Conservation (phyloP, 2,888 invertebrate species). For the Malthinus seriepunctatus region DNA sequence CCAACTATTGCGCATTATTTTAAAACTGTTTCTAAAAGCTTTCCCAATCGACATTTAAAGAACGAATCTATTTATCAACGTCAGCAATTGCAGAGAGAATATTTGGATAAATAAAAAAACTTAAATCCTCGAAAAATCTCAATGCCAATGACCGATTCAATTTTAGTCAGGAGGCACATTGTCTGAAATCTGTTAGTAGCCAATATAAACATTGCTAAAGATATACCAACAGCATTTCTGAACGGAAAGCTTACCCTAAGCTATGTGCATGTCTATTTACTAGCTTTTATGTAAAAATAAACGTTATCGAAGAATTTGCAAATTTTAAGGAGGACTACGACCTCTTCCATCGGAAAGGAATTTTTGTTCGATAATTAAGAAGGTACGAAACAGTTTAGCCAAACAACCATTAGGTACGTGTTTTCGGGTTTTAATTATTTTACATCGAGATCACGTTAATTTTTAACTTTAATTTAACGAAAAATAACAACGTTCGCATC, state of each 20-base stretch:
- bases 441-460: neutral
- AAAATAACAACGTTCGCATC: too few species aligned
- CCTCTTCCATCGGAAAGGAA: neutral
- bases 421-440: neutral
- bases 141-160: conserved; percentile 18
- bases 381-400: neutral
- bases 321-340: neutral
- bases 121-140: conserved; percentile 14
- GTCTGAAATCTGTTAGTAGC: conserved; percentile 21
- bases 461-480: too few species aligned
- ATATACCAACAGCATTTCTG: conserved; percentile 1
- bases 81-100: conserved; percentile 6
- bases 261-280: neutral
- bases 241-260: conserved; percentile 5
- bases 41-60: too few species aligned
- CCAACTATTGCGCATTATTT: neutral
- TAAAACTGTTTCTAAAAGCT: conserved; percentile 1
- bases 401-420: too few species aligned
- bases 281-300: conserved; percentile 1
- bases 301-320: conserved; percentile 2
- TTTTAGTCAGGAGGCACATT: conserved; percentile 19
- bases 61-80: conserved; percentile 9
- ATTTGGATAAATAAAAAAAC: neutral
- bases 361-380: conserved; percentile 1
- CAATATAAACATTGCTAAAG: conserved; percentile 14